Percentiles rank a stretch among this genome's conserved stretches.
Conservation (phyloP, 2,888 invertebrate species). For the Drosophila kokeensis region DNA sequence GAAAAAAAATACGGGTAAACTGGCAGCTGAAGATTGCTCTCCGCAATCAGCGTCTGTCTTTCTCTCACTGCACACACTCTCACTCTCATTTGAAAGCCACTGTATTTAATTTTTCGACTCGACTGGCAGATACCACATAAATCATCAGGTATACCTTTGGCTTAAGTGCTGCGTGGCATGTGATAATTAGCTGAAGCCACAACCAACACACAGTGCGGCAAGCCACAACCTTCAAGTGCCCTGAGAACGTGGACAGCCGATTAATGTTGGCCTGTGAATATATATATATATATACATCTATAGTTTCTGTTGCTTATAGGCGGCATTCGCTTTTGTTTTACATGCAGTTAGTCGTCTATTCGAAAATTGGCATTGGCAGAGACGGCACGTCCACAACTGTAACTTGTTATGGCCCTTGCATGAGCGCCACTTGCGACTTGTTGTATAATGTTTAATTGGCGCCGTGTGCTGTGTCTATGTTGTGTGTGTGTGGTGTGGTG, state of each 20-base stretch:
- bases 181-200: slow-evolving; percentile 50
- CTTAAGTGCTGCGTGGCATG: slow-evolving; percentile 17
- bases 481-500: neutral
- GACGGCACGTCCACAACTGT: slow-evolving; percentile 53
- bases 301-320: neutral
- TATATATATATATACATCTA: slow-evolving; percentile 9
- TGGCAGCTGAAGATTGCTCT: slow-evolving; percentile 4
- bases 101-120: neutral
- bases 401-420: slow-evolving; percentile 54
- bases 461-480: neutral
- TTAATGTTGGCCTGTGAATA: slow-evolving; percentile 51
- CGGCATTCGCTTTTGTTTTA: slow-evolving; percentile 38
- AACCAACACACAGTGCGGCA: slow-evolving; percentile 28
- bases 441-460: slow-evolving; percentile 64
- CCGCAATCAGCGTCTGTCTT: neutral
- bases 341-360: slow-evolving; percentile 23
- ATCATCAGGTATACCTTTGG: slow-evolving; percentile 33
- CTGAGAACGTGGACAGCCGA: slow-evolving; percentile 53
- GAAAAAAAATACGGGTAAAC: slow-evolving; percentile 44
- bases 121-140: slow-evolving; percentile 10
- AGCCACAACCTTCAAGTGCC: slow-evolving; percentile 44
- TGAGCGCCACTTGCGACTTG: slow-evolving; percentile 12
- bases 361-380: slow-evolving; percentile 51
- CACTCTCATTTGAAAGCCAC: slow-evolving; percentile 1
- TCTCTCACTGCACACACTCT: slow-evolving; percentile 13